Evolutionary conservation across 2,113 vertebrate species (phyloP).

Genomic region (Sminthopsis crassicaudata): DNA sequence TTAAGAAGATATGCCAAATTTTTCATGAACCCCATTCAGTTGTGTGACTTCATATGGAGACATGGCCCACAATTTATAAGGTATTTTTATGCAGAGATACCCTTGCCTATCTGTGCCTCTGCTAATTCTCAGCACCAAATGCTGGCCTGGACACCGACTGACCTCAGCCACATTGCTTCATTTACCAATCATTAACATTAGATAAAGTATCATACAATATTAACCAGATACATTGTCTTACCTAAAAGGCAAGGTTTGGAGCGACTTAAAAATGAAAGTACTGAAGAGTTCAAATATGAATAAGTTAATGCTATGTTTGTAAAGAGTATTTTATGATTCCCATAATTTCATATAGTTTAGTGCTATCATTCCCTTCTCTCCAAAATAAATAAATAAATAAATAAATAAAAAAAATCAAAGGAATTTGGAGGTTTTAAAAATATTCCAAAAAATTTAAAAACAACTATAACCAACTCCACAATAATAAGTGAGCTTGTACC

Average conservation of each 20-base stretch:
- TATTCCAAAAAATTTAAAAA: background rate
- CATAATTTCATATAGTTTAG: conserved; percentile 1
- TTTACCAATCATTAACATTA: background rate
- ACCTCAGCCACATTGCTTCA: background rate
- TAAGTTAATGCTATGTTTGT: background rate
- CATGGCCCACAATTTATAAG: too few species aligned
- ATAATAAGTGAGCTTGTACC: conserved; percentile 79
- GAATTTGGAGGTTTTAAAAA: background rate
- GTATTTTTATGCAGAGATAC: too few species aligned
- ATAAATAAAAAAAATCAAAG: conserved; percentile 14
- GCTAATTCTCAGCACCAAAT: background rate
- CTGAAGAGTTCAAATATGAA: background rate
- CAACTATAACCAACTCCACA: conserved; percentile 5
- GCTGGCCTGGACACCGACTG: background rate
- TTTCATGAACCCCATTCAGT: too few species aligned
- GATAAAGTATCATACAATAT: background rate
- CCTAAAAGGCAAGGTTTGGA: conserved; percentile 1
- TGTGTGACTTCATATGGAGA: too few species aligned
- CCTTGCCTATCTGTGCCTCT: background rate
- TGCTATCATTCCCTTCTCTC: background rate
- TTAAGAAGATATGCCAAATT: too few species aligned
- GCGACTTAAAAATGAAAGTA: conserved; percentile 15
- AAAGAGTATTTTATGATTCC: conserved; percentile 9
- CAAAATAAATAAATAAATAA: too few species aligned
- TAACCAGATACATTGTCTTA: conserved; percentile 1